Evolutionary conservation across 2,797 vertebrate genomes (phyloP).

Genomic region (Sebastes minor): DNA sequence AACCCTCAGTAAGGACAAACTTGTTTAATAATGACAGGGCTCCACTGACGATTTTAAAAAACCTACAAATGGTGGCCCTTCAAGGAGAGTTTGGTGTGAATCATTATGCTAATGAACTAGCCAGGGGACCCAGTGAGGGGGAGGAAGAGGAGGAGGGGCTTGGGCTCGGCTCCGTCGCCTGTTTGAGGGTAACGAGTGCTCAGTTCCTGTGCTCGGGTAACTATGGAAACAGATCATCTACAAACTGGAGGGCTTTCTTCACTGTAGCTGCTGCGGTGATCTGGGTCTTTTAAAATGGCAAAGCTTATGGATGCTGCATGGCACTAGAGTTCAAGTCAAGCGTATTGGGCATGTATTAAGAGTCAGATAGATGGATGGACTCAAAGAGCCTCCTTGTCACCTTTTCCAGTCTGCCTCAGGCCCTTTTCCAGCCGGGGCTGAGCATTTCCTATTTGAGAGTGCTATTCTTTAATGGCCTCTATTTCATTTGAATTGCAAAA

Average conservation of each 20-base stretch:
- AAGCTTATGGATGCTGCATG: constrained; percentile 52
- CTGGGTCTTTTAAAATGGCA: constrained; percentile 65
- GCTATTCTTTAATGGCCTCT: constrained; percentile 57
- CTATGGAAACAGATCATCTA: constrained; percentile 81
- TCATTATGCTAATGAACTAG: constrained; percentile 81
- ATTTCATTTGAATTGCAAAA: constrained; percentile 73
- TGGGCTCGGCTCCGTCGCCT: constrained; percentile 55
- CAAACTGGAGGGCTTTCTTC: constrained; percentile 78
- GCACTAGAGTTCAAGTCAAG: constrained; percentile 44
- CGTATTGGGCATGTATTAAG: constrained; percentile 14
- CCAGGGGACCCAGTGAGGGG: constrained; percentile 78
- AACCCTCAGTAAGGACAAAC: constrained; percentile 39
- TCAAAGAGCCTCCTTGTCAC: constrained; percentile 57
- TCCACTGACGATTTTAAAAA: constrained; percentile 65
- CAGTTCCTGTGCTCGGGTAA: constrained; percentile 72
- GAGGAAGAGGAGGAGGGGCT: constrained; percentile 52
- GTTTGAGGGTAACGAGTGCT: constrained; percentile 67
- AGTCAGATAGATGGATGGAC: constrained; percentile 38
- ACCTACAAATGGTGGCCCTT: constrained; percentile 77
- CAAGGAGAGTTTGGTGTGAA: constrained; percentile 76
- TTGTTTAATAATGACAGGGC: constrained; percentile 58
- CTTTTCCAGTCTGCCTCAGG: constrained; percentile 45
- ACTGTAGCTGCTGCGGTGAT: constrained; percentile 70
- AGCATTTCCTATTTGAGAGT: constrained; percentile 50
- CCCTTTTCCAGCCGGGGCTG: constrained; percentile 39